Conservation (phyloP, 2,113 vertebrate species). For the Pedionomus torquatus region DNA sequence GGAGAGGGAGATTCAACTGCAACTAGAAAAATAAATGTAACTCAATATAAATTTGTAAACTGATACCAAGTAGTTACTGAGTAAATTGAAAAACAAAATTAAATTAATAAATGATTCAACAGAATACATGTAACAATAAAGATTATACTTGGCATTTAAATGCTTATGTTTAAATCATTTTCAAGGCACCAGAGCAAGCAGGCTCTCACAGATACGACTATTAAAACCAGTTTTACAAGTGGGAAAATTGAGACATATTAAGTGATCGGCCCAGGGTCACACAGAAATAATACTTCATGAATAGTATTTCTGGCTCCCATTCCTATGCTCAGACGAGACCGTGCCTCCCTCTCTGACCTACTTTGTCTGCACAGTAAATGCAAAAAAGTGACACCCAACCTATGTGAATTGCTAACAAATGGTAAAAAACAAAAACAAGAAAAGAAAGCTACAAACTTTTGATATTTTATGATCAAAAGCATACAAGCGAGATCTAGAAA, state of each 20-base stretch:
- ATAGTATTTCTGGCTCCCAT: slow-evolving; percentile 40
- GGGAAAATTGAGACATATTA: background rate
- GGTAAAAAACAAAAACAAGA: background rate
- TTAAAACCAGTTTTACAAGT: background rate
- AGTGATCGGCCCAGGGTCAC: background rate
- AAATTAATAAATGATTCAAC: background rate
- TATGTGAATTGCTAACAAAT: slow-evolving; percentile 42
- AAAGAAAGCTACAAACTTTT: slow-evolving; percentile 20
- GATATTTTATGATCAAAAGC: slow-evolving; percentile 44
- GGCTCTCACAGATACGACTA: background rate
- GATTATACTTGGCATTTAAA: background rate
- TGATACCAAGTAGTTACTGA: background rate
- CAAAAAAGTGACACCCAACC: slow-evolving; percentile 35
- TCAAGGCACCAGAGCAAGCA: background rate
- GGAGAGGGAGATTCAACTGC: background rate
- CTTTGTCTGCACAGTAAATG: slow-evolving; percentile 57
- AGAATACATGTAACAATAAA: slow-evolving; percentile 12
- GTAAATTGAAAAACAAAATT: background rate
- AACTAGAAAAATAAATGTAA: slow-evolving; percentile 40
- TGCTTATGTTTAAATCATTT: background rate
- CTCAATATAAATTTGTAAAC: background rate
- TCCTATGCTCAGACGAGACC: slow-evolving; percentile 54
- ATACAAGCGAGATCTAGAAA: slow-evolving; percentile 14
- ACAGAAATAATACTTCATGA: background rate
- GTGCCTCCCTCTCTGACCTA: slow-evolving; percentile 32